Percentiles rank a stretch among this genome's conserved stretches.
phyloP scores from a whole-genome alignment of 2,888 invertebrate genomes.

The Panopea generosa region DNA sequence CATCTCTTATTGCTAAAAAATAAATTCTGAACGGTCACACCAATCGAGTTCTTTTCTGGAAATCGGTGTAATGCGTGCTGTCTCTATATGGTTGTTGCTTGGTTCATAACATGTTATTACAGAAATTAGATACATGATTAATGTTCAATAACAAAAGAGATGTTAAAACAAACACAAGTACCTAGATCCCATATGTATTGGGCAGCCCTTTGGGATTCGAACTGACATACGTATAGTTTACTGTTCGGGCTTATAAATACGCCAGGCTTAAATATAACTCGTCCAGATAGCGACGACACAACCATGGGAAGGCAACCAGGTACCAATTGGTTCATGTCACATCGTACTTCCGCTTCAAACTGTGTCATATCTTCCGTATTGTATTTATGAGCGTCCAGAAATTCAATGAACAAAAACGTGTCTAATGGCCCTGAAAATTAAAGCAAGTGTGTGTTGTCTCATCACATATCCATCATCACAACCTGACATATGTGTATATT shows the following conservation, averaged over 20 bases:
- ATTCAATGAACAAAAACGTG: constrained; percentile 46
- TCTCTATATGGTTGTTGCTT: no score
- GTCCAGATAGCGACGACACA: constrained; percentile 34
- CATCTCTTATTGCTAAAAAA: no score
- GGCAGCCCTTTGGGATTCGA: constrained; percentile 33
- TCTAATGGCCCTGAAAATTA: constrained; percentile 39
- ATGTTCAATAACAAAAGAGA: neutral
- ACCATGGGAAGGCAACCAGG: constrained; percentile 40
- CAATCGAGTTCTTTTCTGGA: no score
- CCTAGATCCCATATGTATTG: constrained; percentile 45
- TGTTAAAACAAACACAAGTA: constrained; percentile 7
- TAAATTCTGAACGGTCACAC: no score
- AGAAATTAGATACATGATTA: no score
- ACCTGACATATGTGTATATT: no score
- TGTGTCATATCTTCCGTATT: constrained; percentile 25
- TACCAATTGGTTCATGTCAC: constrained; percentile 29
- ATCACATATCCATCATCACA: neutral
- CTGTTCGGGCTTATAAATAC: constrained; percentile 37
- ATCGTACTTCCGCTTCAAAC: constrained; percentile 49
- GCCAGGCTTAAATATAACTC: constrained; percentile 42
- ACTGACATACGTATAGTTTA: constrained; percentile 39
- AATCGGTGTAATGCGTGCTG: no score
- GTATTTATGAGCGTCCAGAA: constrained; percentile 26
- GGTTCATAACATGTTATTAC: no score
- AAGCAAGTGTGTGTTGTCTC: neutral